phyloP scores from a whole-genome alignment of 2,888 invertebrate species.

The Steinernema carpocapsae region DNA sequence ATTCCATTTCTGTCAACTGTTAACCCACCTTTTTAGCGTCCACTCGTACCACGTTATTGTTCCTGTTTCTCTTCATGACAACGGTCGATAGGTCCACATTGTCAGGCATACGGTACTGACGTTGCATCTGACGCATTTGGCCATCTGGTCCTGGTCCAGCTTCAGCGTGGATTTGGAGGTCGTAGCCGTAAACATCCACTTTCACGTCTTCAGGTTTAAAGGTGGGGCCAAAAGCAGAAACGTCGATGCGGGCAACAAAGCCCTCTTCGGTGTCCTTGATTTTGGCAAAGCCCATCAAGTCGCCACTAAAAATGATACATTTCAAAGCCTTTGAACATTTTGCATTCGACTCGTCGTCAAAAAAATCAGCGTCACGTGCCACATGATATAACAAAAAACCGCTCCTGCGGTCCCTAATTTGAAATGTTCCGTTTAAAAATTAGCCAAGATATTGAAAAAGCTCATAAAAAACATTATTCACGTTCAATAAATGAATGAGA shows the following conservation, averaged over 20 bases:
- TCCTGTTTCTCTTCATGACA: constrained; percentile 32
- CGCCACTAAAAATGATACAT: not conserved
- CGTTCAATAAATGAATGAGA: too few relatives aligned
- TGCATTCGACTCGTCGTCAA: too few relatives aligned
- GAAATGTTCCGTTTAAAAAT: too few relatives aligned
- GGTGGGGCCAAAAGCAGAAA: not conserved
- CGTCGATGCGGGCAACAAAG: constrained; percentile 14
- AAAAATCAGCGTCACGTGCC: too few relatives aligned
- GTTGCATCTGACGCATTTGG: constrained; percentile 39
- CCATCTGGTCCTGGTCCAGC: constrained; percentile 40
- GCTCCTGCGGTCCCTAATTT: too few relatives aligned
- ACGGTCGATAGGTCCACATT: constrained; percentile 44
- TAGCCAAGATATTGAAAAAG: too few relatives aligned
- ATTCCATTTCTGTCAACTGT: too few relatives aligned
- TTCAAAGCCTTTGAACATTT: too few relatives aligned
- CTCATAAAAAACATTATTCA: too few relatives aligned
- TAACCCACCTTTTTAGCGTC: constrained; percentile 20
- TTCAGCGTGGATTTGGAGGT: constrained; percentile 44
- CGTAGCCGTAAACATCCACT: constrained; percentile 41
- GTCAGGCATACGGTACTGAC: constrained; percentile 45
- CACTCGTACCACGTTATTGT: not conserved
- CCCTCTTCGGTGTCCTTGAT: constrained; percentile 17
- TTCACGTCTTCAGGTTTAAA: constrained; percentile 2
- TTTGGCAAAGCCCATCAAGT: not conserved
- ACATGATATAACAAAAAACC: too few relatives aligned